Base-by-base conservation (phyloP, 1,140 invertebrate genomes). In the Gonatopus flavifemur region DNA sequence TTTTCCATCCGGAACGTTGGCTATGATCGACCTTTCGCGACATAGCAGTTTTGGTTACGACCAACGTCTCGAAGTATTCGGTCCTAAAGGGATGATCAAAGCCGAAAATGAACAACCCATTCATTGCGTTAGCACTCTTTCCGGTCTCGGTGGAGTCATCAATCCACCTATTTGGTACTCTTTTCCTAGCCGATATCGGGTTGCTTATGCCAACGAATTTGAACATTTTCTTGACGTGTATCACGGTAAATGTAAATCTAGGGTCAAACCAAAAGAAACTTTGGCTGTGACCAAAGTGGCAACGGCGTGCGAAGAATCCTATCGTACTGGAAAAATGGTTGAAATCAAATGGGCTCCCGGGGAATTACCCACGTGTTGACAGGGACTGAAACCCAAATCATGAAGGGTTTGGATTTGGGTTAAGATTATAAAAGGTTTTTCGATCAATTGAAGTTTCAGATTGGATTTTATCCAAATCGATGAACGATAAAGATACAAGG, bases 51-150 rank as follows among this genome's bases (percentile, higher is more conserved):
- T 84, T 52, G 88, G 87, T 2, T 89, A 89, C 51, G 87, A 89
- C 53, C 87, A 89, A 62, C 77, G 87, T 47, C 57, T 88, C 0
- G 87, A 89, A 70, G 85, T 83, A 31, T 85, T 84, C 46, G 84
- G 84, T 41, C 72, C 78, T 0, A 80, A 79, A 64, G 84, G 84
- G 10, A 81, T 84, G 80, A 61, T 87, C 0, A 76, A 74, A 16
- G 79, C 79, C 6, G 76, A 80, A 28, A 85, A 86, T 55, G 79
- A 84, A 53, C 78, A 76, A 30, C 82, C 84, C 0, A 72, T 78
- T 18, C 74, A 77, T 28, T 76, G 79, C 7, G 63, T 78, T 2
- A 77, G 79, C 31, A 64, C 58, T 0, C 68, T 80, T 15, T 62
- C 74, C 0, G 77, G 66, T 3, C 58, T 77, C 0, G 58, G 72